Base-by-base conservation (phyloP, 2,113 vertebrate species). In the Sylvietta virens region DNA sequence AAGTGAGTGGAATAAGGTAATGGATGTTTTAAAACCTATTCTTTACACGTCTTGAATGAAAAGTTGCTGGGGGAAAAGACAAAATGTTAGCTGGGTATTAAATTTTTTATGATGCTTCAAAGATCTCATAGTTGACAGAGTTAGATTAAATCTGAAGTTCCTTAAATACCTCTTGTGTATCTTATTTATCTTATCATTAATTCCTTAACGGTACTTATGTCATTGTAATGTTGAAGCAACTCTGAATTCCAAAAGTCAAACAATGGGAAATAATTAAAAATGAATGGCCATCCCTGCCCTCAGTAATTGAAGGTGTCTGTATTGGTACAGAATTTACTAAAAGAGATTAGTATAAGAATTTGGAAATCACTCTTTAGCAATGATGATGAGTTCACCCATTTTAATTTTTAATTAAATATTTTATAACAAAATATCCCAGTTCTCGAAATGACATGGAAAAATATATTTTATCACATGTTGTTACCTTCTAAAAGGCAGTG, bases 1-100 rank as follows among this genome's bases (percentile, higher is more conserved):
- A 96, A 99, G 98, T 94, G 98, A 98, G 80, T 99, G 99, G 99
- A 98, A 98, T 94, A 96, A 92, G 98, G 99, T 99, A 98, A 96
- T 69, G 74, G 94, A 79, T 39, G 39, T 71, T 86, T 79, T 77
- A 30, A 81, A 79, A 76, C 7, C 45, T 91, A 69, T 60, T 73
- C 28, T 76, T 80, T 61, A 40, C 8, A 31, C 4, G 5, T 45
- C 31, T 73, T 90, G 37, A 87, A 88, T 80, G 61, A 87, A 82
- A 72, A 39, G 15, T 88, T 88, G 9, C 33, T 94, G 58, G 54
- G 45, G 37, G n/a, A 69, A 64, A 64, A 42, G 16, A 48, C 1
- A 42, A 64, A 60, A 30, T 40, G 4, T 47, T 69, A 76, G 19
- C 35, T 74, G 54, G 61, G 12, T 62, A 16, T 88, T 87, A 47